phyloP scores from a whole-genome alignment of 2,888 invertebrate species.

The Drosophila suboccidentalis region DNA sequence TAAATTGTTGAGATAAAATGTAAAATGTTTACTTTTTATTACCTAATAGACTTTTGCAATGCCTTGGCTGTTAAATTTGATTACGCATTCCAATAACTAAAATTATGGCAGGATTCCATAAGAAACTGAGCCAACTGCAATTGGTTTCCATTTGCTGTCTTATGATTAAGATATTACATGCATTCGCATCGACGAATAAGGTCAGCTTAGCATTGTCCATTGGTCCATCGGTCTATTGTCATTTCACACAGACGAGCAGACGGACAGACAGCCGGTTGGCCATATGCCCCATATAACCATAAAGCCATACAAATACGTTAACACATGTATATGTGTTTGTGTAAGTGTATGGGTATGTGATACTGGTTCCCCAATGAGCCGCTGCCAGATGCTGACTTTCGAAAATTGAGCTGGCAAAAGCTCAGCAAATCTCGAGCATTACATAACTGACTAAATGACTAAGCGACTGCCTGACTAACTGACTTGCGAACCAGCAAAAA shows the following conservation, averaged over 20 bases:
- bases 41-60: neutral
- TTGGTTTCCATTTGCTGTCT: conserved; percentile 17
- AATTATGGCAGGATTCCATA: conserved; percentile 8
- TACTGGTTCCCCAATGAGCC: conserved; percentile 32
- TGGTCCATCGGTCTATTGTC: conserved; percentile 12
- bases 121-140: conserved; percentile 6
- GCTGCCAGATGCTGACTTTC: conserved; percentile 52
- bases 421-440: conserved; percentile 75
- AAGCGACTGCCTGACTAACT: conserved; percentile 58
- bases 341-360: neutral
- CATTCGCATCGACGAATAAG: conserved; percentile 16
- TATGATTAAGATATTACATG: conserved; percentile 12
- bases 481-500: conserved; percentile 60
- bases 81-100: neutral
- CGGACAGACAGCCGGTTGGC: conserved; percentile 18
- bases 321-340: conserved; percentile 19
- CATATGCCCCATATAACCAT: conserved; percentile 39
- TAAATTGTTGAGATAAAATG: neutral
- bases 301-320: conserved; percentile 55
- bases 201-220: conserved; percentile 10
- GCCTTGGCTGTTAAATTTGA: conserved; percentile 4
- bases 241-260: neutral
- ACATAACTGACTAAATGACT: conserved; percentile 69
- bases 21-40: neutral
- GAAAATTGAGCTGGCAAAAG: conserved; percentile 74